These are phyloP conservation scores for Adoxophyes honmai DNA, from an alignment of 1,140 invertebrate species.

Conservation along the genomic window DNA sequence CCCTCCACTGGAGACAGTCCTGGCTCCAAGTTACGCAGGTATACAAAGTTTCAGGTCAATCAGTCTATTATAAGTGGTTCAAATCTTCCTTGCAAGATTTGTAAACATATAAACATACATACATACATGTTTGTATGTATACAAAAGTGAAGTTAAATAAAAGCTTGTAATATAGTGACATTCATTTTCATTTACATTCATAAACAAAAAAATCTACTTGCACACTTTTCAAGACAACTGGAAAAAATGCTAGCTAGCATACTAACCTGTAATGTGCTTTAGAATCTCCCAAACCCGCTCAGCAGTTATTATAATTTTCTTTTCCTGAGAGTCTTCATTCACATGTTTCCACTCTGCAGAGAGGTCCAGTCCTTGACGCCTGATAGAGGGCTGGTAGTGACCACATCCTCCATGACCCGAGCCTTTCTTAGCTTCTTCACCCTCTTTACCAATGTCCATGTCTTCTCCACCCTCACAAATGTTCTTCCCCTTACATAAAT, in stretches of 20 bases:
- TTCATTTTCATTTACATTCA: conserved; percentile 6
- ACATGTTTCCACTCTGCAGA: conserved; percentile 98
- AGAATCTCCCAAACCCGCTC: conserved; percentile 98
- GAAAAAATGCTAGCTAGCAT: too few species aligned
- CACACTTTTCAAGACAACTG: too few species aligned
- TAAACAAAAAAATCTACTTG: too few species aligned
- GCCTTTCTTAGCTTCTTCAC: conserved; percentile 84
- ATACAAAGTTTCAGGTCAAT: too few species aligned
- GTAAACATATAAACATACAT: too few species aligned
- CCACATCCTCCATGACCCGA: conserved; percentile 96
- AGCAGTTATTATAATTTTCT: conserved; percentile 94
- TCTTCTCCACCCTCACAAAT: conserved; percentile 99
- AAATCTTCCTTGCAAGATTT: too few species aligned
- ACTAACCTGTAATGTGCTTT: conserved; percentile 90
- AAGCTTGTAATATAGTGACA: too few species aligned
- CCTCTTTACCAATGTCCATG: conserved; percentile 92
- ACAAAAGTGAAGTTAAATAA: too few species aligned
- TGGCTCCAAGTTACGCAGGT: too few species aligned
- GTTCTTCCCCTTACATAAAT: conserved; percentile 98
- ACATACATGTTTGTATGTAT: too few species aligned
- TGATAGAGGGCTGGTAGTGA: conserved; percentile 96
- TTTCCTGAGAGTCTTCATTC: conserved; percentile 98
- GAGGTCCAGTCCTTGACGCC: conserved; percentile 93
- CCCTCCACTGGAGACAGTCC: too few species aligned
- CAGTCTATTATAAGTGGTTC: too few species aligned